phyloP scores from a whole-genome alignment of 92 coral and sea anemone species.

The Desmophyllum pertusum region DNA sequence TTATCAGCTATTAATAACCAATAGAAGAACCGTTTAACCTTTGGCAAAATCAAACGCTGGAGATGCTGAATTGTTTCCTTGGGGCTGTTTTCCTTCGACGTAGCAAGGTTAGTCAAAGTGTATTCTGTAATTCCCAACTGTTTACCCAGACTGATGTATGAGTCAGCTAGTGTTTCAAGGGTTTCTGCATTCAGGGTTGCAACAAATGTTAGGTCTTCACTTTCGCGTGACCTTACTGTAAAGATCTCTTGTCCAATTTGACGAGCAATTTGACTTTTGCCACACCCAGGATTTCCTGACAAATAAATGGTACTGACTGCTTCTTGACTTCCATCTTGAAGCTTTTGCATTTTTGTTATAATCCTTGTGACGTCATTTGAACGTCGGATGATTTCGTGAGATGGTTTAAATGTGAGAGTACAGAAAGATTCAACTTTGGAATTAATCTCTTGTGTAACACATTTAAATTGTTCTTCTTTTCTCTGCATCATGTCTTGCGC shows the following conservation, averaged over 20 bases:
- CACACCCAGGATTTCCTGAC: constrained; percentile 61
- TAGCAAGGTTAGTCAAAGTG: constrained; percentile 12
- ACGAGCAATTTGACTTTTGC: constrained; percentile 57
- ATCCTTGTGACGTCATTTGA: constrained; percentile 30
- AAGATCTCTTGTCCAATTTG: constrained; percentile 49
- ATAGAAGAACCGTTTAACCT: neutral
- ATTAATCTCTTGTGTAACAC: constrained; percentile 1
- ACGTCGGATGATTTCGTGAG: constrained; percentile 35
- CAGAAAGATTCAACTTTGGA: constrained; percentile 42
- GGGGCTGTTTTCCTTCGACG: neutral
- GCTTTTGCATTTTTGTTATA: constrained; percentile 8
- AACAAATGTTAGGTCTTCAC: constrained; percentile 6
- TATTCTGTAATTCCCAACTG: constrained; percentile 18
- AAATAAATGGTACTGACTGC: constrained; percentile 37
- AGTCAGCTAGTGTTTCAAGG: constrained; percentile 28
- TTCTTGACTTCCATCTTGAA: constrained; percentile 12
- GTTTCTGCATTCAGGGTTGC: constrained; percentile 44
- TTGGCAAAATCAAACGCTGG: neutral
- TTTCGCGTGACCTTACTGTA: neutral
- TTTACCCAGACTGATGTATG: constrained; percentile 25
- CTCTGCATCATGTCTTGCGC: neutral
- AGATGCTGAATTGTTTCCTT: constrained; percentile 22
- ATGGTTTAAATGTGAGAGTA: constrained; percentile 32
- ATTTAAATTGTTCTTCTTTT: neutral
- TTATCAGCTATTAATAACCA: constrained; percentile 59